Percentiles rank a stretch among this genome's conserved stretches.
Conservation (phyloP, 2,113 vertebrate species). For the Ascaphus truei region DNA sequence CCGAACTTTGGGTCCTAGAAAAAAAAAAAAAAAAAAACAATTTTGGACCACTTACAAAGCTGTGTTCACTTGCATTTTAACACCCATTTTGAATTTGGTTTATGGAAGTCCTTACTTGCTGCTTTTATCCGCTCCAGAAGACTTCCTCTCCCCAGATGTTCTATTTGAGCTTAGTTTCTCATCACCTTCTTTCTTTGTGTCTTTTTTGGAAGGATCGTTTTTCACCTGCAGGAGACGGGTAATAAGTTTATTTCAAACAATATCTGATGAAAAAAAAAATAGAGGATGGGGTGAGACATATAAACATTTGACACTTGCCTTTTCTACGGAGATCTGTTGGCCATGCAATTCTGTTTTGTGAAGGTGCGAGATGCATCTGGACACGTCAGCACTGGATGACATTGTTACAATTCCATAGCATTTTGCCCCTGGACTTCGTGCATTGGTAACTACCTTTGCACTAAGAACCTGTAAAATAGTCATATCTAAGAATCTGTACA, state of each 20-base stretch:
- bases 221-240: constrained; percentile 69
- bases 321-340: constrained; percentile 93
- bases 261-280: too few species aligned
- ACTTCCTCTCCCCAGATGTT: constrained; percentile 77
- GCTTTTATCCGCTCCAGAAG: constrained; percentile 65
- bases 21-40: neutral
- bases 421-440: constrained; percentile 91
- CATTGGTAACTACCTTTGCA: constrained; percentile 96
- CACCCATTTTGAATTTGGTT: neutral
- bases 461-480: constrained; percentile 77
- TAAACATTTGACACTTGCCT: constrained; percentile 63
- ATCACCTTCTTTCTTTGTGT: constrained; percentile 87
- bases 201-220: constrained; percentile 94
- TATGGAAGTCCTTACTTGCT: constrained; percentile 63
- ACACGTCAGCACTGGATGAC: constrained; percentile 89
- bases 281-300: too few species aligned
- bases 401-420: constrained; percentile 95
- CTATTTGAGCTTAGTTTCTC: constrained; percentile 79
- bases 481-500: neutral
- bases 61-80: constrained; percentile 73
- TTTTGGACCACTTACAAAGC: constrained; percentile 62
- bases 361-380: constrained; percentile 86
- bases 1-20: constrained; percentile 66
- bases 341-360: constrained; percentile 92
- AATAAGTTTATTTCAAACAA: too few species aligned